Conservation (phyloP, 2,113 vertebrate genomes). For the Setophaga coronata region DNA sequence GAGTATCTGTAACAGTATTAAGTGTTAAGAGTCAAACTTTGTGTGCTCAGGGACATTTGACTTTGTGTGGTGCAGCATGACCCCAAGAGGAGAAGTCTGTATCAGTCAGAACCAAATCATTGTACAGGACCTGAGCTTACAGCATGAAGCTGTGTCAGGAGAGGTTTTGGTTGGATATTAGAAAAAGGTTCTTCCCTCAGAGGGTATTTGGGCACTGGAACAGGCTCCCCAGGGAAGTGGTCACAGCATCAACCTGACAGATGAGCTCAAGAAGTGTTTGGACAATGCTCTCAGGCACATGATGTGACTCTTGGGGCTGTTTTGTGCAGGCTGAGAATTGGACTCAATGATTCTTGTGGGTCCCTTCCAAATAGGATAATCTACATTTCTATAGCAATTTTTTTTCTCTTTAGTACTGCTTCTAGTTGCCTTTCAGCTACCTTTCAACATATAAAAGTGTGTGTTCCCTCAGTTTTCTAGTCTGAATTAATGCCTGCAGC, state of each 20-base stretch:
- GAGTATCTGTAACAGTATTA: background rate
- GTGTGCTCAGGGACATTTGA: background rate
- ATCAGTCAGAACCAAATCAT: background rate
- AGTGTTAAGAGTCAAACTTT: background rate
- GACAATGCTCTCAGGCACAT: rapidly evolving
- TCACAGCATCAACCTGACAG: background rate
- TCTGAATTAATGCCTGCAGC: background rate
- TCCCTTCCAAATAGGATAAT: background rate
- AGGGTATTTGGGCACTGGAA: background rate
- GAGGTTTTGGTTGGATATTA: background rate
- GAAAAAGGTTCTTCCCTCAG: background rate
- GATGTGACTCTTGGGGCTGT: background rate
- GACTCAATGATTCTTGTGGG: background rate
- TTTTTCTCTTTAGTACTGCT: background rate
- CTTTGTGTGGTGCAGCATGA: background rate
- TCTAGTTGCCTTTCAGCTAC: background rate
- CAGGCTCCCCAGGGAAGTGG: background rate
- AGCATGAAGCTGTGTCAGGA: background rate
- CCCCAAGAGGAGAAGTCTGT: background rate
- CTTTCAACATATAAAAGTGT: background rate
- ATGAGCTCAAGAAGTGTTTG: background rate
- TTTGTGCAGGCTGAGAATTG: background rate
- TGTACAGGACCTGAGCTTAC: background rate
- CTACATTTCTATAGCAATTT: background rate
- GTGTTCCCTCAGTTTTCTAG: background rate